phyloP scores from a whole-genome alignment of 2,797 vertebrate species.

The Microtus agrestis region DNA sequence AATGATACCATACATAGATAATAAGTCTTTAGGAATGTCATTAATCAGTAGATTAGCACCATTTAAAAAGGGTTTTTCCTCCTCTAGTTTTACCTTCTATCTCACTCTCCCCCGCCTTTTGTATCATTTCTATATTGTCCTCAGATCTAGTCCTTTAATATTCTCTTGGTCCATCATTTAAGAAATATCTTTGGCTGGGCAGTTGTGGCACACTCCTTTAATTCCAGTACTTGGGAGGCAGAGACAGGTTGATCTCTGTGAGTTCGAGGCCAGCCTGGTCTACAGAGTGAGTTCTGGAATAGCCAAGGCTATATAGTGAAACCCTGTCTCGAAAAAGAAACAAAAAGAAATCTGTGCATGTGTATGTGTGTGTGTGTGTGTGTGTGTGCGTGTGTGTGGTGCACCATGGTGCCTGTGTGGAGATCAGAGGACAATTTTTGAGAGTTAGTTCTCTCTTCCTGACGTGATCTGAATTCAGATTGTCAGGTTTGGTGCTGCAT shows the following conservation, averaged over 20 bases:
- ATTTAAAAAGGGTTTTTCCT: background rate
- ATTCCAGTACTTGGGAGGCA: background rate
- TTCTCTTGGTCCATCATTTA: constrained; percentile 3
- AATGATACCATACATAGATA: background rate
- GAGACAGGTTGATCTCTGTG: background rate
- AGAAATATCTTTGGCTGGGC: background rate
- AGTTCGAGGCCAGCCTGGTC: background rate
- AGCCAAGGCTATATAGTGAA: background rate
- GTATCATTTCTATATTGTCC: background rate
- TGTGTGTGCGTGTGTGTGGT: background rate
- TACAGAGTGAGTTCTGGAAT: background rate
- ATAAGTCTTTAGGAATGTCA: background rate
- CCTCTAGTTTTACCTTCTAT: background rate
- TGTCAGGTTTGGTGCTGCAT: background rate
- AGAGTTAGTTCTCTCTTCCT: background rate
- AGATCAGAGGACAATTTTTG: background rate
- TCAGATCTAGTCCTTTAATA: background rate
- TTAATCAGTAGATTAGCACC: background rate
- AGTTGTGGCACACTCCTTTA: background rate
- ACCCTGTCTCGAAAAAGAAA: background rate
- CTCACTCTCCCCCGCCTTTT: background rate
- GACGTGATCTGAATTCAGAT: background rate
- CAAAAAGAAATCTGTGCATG: background rate
- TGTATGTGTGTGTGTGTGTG: background rate
- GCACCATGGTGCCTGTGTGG: background rate